Evolutionary conservation across 2,888 invertebrate species (phyloP).

Genomic region (Caenorhabditis japonica): DNA sequence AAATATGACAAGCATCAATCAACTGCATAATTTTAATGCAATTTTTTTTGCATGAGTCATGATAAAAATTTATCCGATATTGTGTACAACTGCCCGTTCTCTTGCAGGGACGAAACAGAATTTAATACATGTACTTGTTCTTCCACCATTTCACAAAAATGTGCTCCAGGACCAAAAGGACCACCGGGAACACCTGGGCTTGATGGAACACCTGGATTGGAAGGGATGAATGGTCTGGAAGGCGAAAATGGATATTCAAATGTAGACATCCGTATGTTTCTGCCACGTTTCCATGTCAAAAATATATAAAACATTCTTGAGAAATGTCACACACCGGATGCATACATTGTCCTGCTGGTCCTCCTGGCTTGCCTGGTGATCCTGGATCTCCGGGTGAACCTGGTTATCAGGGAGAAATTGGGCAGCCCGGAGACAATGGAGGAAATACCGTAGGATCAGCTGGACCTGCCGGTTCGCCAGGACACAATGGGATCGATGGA

Average conservation of each 20-base stretch:
- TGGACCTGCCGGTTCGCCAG: slow-evolving; percentile 18
- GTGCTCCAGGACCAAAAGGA: slow-evolving; percentile 17
- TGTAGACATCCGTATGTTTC: slow-evolving; percentile 15
- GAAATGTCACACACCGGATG: slow-evolving; percentile 31
- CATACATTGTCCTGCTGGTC: slow-evolving; percentile 33
- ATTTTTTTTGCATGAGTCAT: too few relatives aligned
- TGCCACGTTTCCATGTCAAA: neutral
- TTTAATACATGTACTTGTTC: slow-evolving; percentile 33
- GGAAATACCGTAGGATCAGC: neutral
- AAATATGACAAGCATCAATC: too few relatives aligned
- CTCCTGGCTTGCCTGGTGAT: slow-evolving; percentile 17
- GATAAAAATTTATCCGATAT: too few relatives aligned
- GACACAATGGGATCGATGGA: slow-evolving; percentile 19
- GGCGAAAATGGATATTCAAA: slow-evolving; percentile 9
- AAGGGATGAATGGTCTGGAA: slow-evolving; percentile 6
- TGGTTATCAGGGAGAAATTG: slow-evolving; percentile 10
- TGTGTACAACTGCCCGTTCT: too few relatives aligned
- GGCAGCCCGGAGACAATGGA: slow-evolving; percentile 15
- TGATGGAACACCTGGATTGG: slow-evolving; percentile 11
- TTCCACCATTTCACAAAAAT: slow-evolving; percentile 4
- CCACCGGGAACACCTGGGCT: slow-evolving; percentile 5
- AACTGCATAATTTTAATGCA: too few relatives aligned
- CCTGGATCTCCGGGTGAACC: slow-evolving; percentile 12
- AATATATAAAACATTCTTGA: neutral
- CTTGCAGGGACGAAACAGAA: too few relatives aligned